Base-by-base conservation (phyloP, 2,797 vertebrate species). In the Coregonus sp. region DNA sequence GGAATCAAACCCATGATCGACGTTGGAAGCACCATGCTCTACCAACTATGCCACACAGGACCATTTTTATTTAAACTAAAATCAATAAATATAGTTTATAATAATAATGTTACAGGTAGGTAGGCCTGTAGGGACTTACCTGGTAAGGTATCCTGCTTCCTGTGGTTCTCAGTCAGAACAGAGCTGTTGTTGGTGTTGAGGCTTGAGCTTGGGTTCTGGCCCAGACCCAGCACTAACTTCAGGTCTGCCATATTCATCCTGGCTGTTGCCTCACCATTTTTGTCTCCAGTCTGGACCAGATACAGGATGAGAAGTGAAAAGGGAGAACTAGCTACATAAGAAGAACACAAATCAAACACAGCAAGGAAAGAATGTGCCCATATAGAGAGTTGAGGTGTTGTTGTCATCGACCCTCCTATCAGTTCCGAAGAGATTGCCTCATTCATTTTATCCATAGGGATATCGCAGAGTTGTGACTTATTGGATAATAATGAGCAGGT, bases 241-340 rank as follows among this genome's bases (percentile, higher is more conserved):
- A 99, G 95, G 87, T 99, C 98, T 0, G 97, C 97, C 81, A 99
- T 90, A 81, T 99, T 99, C 89, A 98, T 96, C 80, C 94, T 95
- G 18, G 98, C 98, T 0, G 97, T 98, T 61, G 95, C 89, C 82
- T 99, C 98, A 0, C 96, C 94, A 51, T 92, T 96, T 90, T 95
- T 96, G 72, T 99, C 98, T 87, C 97, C 97, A 5, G 97, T 96
- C 98, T 99, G 87, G 14, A 89, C 86, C 72, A 70, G 5, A 40
- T 3, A 79, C 37, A 86, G 75, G 12, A 61, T 40, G 14, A 77
- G 4, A 37, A 18, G 77, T 16, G 1, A 35, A 61, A 37, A 18
- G 56, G 11, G 18, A 50, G n/a, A 70, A 15, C 6, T 16, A 47
- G 9, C 40, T 47, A 20, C 61, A 67, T 35, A 29, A 79, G 56